phyloP scores from a whole-genome alignment of 1,140 invertebrate species.

The Trichoplusia ni region DNA sequence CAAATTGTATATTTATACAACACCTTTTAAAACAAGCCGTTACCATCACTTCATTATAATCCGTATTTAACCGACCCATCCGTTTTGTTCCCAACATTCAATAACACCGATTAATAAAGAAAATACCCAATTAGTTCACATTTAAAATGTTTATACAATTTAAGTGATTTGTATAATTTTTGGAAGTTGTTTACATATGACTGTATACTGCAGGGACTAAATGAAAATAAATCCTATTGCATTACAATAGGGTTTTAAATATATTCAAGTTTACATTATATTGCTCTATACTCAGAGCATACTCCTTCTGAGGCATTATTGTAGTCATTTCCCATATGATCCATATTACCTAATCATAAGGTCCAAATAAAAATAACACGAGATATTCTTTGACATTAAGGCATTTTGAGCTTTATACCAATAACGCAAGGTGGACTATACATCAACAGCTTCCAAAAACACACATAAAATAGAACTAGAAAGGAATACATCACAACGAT shows the following conservation, averaged over 20 bases:
- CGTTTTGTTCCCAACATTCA: conserved; percentile 27
- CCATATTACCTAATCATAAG: no score
- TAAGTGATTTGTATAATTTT: not conserved
- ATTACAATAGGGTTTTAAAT: no score
- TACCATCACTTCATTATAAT: not conserved
- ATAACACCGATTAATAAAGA: conserved; percentile 23
- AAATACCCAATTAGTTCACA: conserved; percentile 14
- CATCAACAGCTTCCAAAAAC: not conserved
- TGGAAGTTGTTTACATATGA: not conserved
- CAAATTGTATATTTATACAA: not conserved
- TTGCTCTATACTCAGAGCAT: no score
- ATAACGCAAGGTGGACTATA: no score
- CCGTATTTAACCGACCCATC: not conserved
- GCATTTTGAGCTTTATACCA: no score
- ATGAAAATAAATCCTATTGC: no score
- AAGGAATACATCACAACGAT: conserved; percentile 50
- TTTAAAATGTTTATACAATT: conserved; percentile 24
- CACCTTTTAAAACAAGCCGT: not conserved
- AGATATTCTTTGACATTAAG: no score
- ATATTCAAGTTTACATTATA: no score
- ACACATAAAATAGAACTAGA: conserved; percentile 38
- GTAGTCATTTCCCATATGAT: no score
- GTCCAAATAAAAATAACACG: no score
- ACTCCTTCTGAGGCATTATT: no score
- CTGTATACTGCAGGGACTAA: not conserved